Conservation (phyloP, 23 tunicate species). For the Oikopleura albicans region DNA sequence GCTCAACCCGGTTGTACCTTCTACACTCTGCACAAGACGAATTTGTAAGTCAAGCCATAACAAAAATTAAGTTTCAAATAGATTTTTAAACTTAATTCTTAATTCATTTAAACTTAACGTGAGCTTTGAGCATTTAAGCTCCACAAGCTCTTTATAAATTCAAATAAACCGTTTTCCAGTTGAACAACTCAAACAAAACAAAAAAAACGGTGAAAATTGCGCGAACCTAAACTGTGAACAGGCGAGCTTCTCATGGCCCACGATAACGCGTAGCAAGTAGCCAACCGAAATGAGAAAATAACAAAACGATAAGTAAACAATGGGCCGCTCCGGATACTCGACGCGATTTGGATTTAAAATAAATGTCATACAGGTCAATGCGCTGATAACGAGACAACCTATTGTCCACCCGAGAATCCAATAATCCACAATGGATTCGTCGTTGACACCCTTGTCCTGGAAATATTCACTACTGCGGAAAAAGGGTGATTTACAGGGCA, state of each 20-base stretch:
- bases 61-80: too few relatives aligned
- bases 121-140: too few relatives aligned
- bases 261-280: constrained; percentile 51
- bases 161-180: too few relatives aligned
- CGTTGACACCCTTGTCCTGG: constrained; percentile 19
- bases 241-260: constrained; percentile 81
- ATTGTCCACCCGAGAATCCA: constrained; percentile 57
- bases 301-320: constrained; percentile 51
- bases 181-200: too few relatives aligned
- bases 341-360: constrained; percentile 47
- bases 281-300: constrained; percentile 59
- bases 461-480: constrained; percentile 20
- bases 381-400: constrained; percentile 38
- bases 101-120: too few relatives aligned
- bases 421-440: constrained; percentile 18
- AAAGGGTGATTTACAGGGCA: constrained; percentile 55
- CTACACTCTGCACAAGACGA: too few relatives aligned
- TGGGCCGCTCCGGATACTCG: constrained; percentile 64
- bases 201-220: background rate
- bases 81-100: too few relatives aligned
- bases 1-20: too few relatives aligned
- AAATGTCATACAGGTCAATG: constrained; percentile 42
- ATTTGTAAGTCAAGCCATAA: too few relatives aligned
- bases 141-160: too few relatives aligned
- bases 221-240: constrained; percentile 24